A percentile compares a stretch with the other conserved stretches of the same genome.
These are phyloP conservation scores for Muricea muricata DNA, from an alignment of 92 coral and sea anemone species.

Conservation along the genomic window DNA sequence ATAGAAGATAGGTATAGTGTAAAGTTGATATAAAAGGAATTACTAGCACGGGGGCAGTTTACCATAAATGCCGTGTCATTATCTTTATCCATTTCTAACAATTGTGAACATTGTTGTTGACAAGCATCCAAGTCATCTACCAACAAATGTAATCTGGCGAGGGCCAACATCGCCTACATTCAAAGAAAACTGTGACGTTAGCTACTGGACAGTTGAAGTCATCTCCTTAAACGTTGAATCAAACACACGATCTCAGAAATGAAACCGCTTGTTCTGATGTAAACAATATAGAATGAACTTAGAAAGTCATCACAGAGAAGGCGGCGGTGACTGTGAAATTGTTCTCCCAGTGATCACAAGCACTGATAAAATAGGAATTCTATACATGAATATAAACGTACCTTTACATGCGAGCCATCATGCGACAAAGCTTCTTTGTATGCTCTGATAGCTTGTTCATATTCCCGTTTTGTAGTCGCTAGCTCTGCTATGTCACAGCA, in stretches of 20 bases:
- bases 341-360: background rate
- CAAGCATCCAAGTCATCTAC: constrained; percentile 95
- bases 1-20: too few species aligned
- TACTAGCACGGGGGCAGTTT: too few species aligned
- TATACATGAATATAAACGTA: too few species aligned
- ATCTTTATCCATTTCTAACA: constrained; percentile 90
- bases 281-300: background rate
- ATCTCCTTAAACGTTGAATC: background rate
- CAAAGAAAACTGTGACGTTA: too few species aligned
- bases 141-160: constrained; percentile 85
- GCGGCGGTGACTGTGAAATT: too few species aligned
- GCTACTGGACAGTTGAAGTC: background rate
- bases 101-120: constrained; percentile 90
- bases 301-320: too few species aligned
- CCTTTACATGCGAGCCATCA: constrained; percentile 80
- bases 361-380: too few species aligned
- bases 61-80: constrained; percentile 97
- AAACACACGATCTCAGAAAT: too few species aligned
- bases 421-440: constrained; percentile 92
- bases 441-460: constrained; percentile 88
- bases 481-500: constrained; percentile 97
- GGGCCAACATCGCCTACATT: constrained; percentile 84
- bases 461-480: constrained; percentile 81
- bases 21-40: too few species aligned
- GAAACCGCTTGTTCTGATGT: too few species aligned